These are phyloP conservation scores for Drosophila limbata DNA, from an alignment of 2,888 invertebrate genomes.

Conservation along the genomic window DNA sequence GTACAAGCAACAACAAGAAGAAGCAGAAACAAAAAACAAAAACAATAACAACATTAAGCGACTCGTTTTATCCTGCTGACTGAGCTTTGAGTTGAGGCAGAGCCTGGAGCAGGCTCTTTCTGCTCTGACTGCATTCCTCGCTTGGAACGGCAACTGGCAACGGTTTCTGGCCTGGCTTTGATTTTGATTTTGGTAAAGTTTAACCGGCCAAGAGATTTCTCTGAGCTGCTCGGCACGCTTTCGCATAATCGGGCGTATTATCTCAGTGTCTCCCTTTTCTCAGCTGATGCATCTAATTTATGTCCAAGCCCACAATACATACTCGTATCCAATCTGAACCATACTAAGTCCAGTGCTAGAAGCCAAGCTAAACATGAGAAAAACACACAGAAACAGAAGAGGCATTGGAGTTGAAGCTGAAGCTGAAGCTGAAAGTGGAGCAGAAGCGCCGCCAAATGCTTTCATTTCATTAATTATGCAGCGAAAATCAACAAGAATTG, in stretches of 20 bases:
- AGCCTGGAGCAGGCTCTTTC: constrained; percentile 10
- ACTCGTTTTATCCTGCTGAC: constrained; percentile 73
- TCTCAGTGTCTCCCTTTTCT: constrained; percentile 28
- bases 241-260: constrained; percentile 66
- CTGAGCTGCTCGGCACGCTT: constrained; percentile 42
- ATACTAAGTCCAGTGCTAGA: constrained; percentile 1
- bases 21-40: not conserved
- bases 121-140: constrained; percentile 44
- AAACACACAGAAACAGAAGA: constrained; percentile 9
- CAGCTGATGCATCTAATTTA: constrained; percentile 49
- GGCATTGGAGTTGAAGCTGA: not conserved
- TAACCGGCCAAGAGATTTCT: constrained; percentile 33
- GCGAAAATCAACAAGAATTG: constrained; percentile 59
- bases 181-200: constrained; percentile 39
- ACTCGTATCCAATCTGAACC: constrained; percentile 13
- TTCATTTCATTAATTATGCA: constrained; percentile 75
- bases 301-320: constrained; percentile 23
- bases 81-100: constrained; percentile 54
- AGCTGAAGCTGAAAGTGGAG: not conserved
- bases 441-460: constrained; percentile 35
- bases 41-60: constrained; percentile 60
- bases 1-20: constrained; percentile 8
- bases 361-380: constrained; percentile 2
- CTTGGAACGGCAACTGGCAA: constrained; percentile 23
- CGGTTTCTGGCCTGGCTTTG: constrained; percentile 29